phyloP scores from a whole-genome alignment of 2,888 invertebrate genomes.

The Nemotelus pantherinus region DNA sequence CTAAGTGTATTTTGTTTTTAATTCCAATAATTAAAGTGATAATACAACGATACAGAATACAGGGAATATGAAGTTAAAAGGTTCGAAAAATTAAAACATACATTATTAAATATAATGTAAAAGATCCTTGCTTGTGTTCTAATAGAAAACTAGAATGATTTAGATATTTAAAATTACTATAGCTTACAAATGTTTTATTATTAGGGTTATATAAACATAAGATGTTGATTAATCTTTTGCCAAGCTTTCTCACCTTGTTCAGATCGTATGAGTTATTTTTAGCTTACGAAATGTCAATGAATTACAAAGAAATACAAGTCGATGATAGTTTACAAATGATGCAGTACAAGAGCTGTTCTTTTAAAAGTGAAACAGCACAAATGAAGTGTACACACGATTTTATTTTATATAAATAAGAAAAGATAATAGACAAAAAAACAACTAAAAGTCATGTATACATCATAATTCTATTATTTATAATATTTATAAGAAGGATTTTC shows the following conservation, averaged over 20 bases:
- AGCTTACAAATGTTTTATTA: no score
- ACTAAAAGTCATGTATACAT: constrained; percentile 20
- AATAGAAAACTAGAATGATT: neutral
- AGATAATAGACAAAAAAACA: neutral
- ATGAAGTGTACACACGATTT: constrained; percentile 4
- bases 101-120: constrained; percentile 11
- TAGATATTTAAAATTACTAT: neutral
- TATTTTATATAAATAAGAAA: neutral
- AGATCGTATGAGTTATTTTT: constrained; percentile 25
- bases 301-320: neutral
- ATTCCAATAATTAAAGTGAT: neutral
- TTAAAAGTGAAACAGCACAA: neutral
- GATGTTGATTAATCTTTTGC: constrained; percentile 9
- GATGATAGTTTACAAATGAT: constrained; percentile 31
- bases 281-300: constrained; percentile 16
- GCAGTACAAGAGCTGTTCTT: neutral
- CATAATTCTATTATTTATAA: constrained; percentile 20
- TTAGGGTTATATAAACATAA: constrained; percentile 3
- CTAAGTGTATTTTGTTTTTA: neutral
- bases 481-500: constrained; percentile 3
- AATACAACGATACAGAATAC: constrained; percentile 19
- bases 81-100: constrained; percentile 7
- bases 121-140: constrained; percentile 1
- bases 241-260: constrained; percentile 36
- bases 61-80: neutral